A percentile compares a stretch with the other conserved stretches of the same genome.
These are phyloP conservation scores for Ophonus ardosiacus DNA, from an alignment of 2,888 invertebrate genomes.

Conservation along the genomic window DNA sequence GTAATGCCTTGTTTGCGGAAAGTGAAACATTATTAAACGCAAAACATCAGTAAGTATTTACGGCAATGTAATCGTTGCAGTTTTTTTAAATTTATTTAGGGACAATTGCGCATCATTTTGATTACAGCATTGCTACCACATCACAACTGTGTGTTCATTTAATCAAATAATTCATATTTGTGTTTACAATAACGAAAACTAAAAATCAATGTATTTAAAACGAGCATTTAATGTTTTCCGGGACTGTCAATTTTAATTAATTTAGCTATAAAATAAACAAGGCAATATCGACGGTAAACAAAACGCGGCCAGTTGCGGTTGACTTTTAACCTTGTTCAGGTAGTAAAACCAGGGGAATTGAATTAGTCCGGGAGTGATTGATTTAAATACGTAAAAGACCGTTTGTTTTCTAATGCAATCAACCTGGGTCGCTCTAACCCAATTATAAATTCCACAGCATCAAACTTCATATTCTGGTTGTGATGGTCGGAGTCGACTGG, in stretches of 20 bases:
- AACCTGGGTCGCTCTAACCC: conserved; percentile 13
- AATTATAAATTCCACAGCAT: conserved; percentile 35
- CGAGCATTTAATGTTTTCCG: conserved; percentile 7
- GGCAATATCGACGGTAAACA: conserved; percentile 31
- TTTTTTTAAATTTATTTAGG: conserved; percentile 18
- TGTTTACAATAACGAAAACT: conserved; percentile 22
- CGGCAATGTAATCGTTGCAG: not conserved
- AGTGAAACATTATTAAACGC: not conserved
- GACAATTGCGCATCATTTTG: conserved; percentile 13
- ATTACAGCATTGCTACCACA: conserved; percentile 8
- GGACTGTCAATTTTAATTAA: conserved; percentile 40
- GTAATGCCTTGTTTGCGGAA: not conserved
- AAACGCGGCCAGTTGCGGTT: conserved; percentile 31
- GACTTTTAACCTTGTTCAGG: conserved; percentile 38
- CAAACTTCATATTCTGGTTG: not conserved
- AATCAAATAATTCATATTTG: conserved; percentile 15
- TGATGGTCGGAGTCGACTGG: no score
- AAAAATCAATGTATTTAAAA: conserved; percentile 41
- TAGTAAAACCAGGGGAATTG: conserved; percentile 4
- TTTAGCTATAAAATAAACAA: conserved; percentile 44
- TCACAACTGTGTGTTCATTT: conserved; percentile 5
- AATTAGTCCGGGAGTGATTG: conserved; percentile 35
- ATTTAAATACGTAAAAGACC: conserved; percentile 53
- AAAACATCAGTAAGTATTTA: conserved; percentile 18
- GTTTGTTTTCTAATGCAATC: conserved; percentile 53